Conservation (phyloP, 2,888 invertebrate species). For the Myathropa florea region DNA sequence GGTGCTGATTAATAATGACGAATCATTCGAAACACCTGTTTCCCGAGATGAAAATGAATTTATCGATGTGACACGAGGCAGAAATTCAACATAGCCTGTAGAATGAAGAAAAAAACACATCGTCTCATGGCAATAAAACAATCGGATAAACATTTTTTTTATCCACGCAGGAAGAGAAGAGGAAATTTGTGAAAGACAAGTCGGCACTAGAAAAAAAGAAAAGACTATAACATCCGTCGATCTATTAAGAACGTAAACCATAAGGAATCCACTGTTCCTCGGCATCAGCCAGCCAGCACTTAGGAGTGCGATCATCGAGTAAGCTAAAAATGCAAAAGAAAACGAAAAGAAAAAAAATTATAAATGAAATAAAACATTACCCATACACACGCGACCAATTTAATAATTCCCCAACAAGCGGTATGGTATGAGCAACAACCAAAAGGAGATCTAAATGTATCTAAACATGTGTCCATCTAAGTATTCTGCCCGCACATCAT, state of each 20-base stretch:
- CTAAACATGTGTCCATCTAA: constrained; percentile 63
- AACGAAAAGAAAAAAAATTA: not conserved
- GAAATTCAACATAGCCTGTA: not conserved
- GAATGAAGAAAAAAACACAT: not conserved
- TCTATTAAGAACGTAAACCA: constrained; percentile 39
- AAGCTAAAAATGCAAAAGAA: constrained; percentile 32
- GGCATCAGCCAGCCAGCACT: constrained; percentile 18
- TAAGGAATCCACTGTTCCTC: constrained; percentile 25
- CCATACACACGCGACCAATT: constrained; percentile 22
- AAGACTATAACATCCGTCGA: constrained; percentile 17
- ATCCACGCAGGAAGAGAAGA: not conserved
- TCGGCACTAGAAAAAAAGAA: constrained; percentile 28
- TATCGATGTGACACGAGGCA: constrained; percentile 61
- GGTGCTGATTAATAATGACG: constrained; percentile 51
- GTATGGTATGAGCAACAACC: constrained; percentile 10
- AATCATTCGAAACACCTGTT: constrained; percentile 64
- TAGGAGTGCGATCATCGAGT: constrained; percentile 26
- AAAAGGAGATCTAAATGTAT: constrained; percentile 51
- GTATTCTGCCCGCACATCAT: not conserved
- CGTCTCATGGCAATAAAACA: constrained; percentile 13
- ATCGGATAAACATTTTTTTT: constrained; percentile 37
- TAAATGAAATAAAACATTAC: not conserved
- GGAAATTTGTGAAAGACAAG: constrained; percentile 20
- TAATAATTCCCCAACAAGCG: constrained; percentile 3
- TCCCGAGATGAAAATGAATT: constrained; percentile 56